phyloP scores from a whole-genome alignment of 2,113 vertebrate genomes.

The Pseudonaja textilis region DNA sequence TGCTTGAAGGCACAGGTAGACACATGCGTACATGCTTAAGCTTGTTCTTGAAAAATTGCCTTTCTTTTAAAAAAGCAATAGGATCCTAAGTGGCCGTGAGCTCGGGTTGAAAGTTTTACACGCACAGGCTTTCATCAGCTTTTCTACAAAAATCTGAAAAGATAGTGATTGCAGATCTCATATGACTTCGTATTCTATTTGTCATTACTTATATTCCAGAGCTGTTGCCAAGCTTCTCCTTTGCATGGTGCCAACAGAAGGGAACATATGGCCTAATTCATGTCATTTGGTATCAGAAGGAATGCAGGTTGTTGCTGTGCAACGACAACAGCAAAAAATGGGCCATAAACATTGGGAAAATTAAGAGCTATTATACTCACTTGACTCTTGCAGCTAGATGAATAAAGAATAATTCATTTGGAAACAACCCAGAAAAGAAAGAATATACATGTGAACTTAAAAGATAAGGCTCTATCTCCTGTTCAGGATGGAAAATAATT shows the following conservation, averaged over 20 bases:
- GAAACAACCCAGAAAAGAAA: neutral
- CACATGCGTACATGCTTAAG: neutral
- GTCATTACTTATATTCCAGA: neutral
- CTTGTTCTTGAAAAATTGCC: neutral
- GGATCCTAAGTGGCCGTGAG: too few relatives aligned
- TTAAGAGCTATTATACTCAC: constrained; percentile 20
- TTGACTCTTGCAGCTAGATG: constrained; percentile 34
- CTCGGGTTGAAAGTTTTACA: neutral
- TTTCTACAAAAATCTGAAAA: neutral
- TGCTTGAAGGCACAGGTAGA: neutral
- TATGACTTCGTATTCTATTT: neutral
- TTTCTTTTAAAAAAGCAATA: neutral
- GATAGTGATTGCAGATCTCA: neutral
- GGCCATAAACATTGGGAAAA: constrained; percentile 21
- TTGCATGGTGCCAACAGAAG: neutral
- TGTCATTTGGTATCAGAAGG: constrained; percentile 31
- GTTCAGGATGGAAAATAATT: neutral
- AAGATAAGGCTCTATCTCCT: neutral
- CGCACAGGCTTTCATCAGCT: neutral
- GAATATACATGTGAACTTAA: neutral
- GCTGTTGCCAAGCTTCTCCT: neutral
- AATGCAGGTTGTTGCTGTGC: neutral
- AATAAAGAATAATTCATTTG: neutral
- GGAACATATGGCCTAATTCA: constrained; percentile 13
- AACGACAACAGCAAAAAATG: neutral